Evolutionary conservation across 2,888 invertebrate genomes (phyloP).

Genomic region (Sepioteuthis lessoniana): DNA sequence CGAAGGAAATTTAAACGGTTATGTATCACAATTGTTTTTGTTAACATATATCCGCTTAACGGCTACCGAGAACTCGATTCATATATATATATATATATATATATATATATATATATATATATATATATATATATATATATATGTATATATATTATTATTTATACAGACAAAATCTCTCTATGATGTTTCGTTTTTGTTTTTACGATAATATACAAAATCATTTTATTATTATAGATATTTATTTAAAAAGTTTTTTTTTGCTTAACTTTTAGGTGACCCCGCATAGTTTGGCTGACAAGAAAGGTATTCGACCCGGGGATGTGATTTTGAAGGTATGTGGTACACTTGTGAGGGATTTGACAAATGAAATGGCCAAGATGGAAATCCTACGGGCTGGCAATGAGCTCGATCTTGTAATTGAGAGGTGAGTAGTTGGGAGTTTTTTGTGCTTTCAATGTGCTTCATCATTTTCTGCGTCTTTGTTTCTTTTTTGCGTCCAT

Average conservation of each 20-base stretch:
- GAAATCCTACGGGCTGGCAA: constrained; percentile 72
- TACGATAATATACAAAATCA: too few relatives aligned
- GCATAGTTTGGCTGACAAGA: constrained; percentile 65
- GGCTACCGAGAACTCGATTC: too few relatives aligned
- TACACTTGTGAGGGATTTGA: constrained; percentile 63
- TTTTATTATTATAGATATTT: background rate
- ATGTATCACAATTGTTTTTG: too few relatives aligned
- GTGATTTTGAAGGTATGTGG: constrained; percentile 67
- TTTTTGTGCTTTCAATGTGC: constrained; percentile 36
- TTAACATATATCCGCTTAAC: too few relatives aligned
- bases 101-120: too few relatives aligned
- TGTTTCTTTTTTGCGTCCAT: background rate
- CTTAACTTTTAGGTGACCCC: constrained; percentile 64
- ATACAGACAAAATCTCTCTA: too few relatives aligned
- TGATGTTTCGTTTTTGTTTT: too few relatives aligned
- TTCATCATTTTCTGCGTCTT: background rate
- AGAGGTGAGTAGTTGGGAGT: constrained; percentile 60
- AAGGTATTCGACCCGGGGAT: constrained; percentile 68
- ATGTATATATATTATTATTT: too few relatives aligned
- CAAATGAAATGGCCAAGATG: constrained; percentile 72
- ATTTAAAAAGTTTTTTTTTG: too few relatives aligned
- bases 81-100: too few relatives aligned
- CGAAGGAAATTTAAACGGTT: too few relatives aligned
- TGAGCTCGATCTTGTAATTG: constrained; percentile 70
- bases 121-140: too few relatives aligned